Base-by-base conservation (phyloP, 2,888 invertebrate genomes). In the Augochlorella aurata region DNA sequence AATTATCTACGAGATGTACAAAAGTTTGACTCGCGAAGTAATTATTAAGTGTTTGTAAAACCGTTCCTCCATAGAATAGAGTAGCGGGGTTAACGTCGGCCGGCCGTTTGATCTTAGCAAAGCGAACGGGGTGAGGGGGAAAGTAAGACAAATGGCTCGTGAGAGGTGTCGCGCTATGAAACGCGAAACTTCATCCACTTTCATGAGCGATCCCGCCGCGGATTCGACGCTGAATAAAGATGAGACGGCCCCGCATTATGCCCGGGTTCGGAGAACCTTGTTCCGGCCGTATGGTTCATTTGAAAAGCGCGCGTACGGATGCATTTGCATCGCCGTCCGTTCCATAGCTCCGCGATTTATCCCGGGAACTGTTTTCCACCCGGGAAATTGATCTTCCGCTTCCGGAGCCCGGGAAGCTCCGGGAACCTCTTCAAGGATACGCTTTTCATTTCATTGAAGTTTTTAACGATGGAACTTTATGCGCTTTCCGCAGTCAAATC, bases 191-290 rank as follows among this genome's bases (percentile, higher is more conserved):
- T 77, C 75, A 74, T 81, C 80, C 70, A 68, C 68, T 83, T 85
- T 86, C 74, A 78, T 76, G 85, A 85, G 75, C 29, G 81, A 73
- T 63, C 67, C 71, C 49, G 72, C n/a, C 61, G 75, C 69, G 50
- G 65, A 79, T 77, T 75, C 70, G n/a, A 54, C 73, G 63, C 77
- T 85, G 87, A 86, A 87, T 86, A 86, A 87, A 86, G 81, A 86
- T 83, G 87, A 86, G 85, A 45, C n/a, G 18, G 44, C 18, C 29
- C 52, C 47, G 50, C 81, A 47, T 65, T 72, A 63, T 69, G 63
- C 67, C 8, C 21, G 38, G 67, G 69, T 77, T 73, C 67, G 66
- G 29, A 18, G 66, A 69, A 66, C 66, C 67, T 54, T 44, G 49
- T 76, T 61, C 47, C 38, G 29, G 63, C 63, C 18, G 38, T 61